Evolutionary conservation across 2,888 invertebrate genomes (phyloP).

Genomic region (Hipparchia sbordonii): DNA sequence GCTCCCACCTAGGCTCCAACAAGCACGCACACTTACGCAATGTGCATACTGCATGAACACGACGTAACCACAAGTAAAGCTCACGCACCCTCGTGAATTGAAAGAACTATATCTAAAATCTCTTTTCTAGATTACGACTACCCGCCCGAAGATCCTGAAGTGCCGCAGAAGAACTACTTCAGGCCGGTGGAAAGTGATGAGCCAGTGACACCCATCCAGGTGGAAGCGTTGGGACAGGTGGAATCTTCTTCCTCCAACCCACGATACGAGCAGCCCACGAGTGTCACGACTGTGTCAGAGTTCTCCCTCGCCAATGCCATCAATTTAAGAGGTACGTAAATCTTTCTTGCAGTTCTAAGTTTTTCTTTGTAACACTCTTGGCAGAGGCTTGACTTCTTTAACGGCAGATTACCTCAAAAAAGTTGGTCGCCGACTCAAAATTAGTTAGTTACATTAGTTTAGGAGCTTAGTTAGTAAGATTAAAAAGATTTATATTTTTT

Average conservation of each 20-base stretch:
- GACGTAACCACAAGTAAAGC: too few relatives aligned
- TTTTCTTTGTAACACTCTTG: too few relatives aligned
- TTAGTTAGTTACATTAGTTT: too few relatives aligned
- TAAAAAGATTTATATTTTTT: too few relatives aligned
- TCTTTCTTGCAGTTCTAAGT: background rate
- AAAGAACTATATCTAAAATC: too few relatives aligned
- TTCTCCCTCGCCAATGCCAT: conserved; percentile 73
- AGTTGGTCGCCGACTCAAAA: too few relatives aligned
- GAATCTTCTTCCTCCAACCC: conserved; percentile 52
- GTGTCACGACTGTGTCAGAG: conserved; percentile 62
- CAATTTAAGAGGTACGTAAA: conserved; percentile 68
- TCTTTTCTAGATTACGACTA: conserved; percentile 20
- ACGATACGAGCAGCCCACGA: conserved; percentile 57
- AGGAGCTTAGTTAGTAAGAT: too few relatives aligned
- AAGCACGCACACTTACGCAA: too few relatives aligned
- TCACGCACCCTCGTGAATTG: background rate
- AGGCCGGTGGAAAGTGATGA: conserved; percentile 62
- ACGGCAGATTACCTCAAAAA: too few relatives aligned
- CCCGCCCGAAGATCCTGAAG: conserved; percentile 60
- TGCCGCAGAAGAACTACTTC: conserved; percentile 58
- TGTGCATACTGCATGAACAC: too few relatives aligned
- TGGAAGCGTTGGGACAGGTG: conserved; percentile 51
- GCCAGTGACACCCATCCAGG: conserved; percentile 57
- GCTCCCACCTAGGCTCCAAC: too few relatives aligned
- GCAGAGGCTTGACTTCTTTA: too few relatives aligned